Evolutionary conservation across 2,797 vertebrate species (phyloP), one percentile per base, ranked within the genome.

Genomic region (Thamnophis elegans): DNA sequence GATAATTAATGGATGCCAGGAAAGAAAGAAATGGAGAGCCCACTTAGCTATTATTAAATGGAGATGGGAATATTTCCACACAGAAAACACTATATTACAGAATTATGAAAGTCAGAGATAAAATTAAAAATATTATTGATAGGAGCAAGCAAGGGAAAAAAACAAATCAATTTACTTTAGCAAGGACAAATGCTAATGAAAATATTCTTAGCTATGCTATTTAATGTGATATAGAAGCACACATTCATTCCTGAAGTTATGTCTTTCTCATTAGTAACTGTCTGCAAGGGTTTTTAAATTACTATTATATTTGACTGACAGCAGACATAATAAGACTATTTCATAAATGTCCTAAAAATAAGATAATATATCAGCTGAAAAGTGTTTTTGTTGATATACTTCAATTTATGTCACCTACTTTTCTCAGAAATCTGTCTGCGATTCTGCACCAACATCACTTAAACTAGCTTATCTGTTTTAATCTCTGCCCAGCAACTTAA

Each of bases 1-100:
- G 95, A 96, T 47, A 82, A 47, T 92, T 97, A 94, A 95, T 87
- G 96, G 94, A 93, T 94, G 94, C 94, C 94, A 91, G 95, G 95
- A 95, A 96, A 96, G 93, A 59, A 93, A 96, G 95, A 95, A 96
- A 47, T 32, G 8, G 25, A 68, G 22, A 95, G 95, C 88, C 93
- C 91, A 94, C 68, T 96, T 95, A 94, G 93, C 92, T 91, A 92
- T 91, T 87, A 92, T 73, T 89, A 85, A 94, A 91, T 4, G 92
- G 91, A 62, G 62, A 94, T 32, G 60, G 0, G 95, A 96, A 94
- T 73, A 60, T 90, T 65, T 95, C 95, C 90, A 53, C 88, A 22
- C 78, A 92, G 73, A 91, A 96, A 96, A 94, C 73, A 89, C 94
- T 93, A 11, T 6, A 90, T 89, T 22, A 86, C 88, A 95, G 92